Evolutionary conservation across 2,113 vertebrate genomes (phyloP), one percentile per base, ranked within the genome.

Genomic region (Mormyrus lacerda): DNA sequence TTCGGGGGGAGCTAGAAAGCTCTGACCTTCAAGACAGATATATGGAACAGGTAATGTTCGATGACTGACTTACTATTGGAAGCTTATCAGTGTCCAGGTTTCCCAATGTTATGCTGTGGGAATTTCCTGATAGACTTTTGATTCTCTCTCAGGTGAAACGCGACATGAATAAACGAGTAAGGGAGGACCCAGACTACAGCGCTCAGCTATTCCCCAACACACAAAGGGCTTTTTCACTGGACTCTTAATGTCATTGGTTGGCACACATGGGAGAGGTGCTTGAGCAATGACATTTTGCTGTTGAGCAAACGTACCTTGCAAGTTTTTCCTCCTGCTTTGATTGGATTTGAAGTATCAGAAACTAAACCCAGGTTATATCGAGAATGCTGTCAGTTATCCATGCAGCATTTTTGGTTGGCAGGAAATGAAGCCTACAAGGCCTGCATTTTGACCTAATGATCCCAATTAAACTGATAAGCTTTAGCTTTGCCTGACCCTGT

Each of bases 161-260:
- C 0, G 97, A 98, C 91, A 95, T 98, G 89, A 97, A 97, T 93
- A 97, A 97, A 91, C 95, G 97, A 85, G 95, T 97, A 88, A 95
- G 95, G 85, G 97, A 98, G 7, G 97, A 98, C 73, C 95, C 96
- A 0, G 96, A 97, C 65, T 98, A 96, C 93, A 97, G 69, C 89
- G 92, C 96, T 27, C 96, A 97, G 93, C 95, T 97, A 91, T 98
- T 97, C 91, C 97, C 97, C 27, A 97, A 96, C 83, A 92, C 96
- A 53, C 96, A 97, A 88, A 95, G 94, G 92, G 97, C 96, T 24
- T 98, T 98, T 89, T 95, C 95, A 19, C 95, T 96, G 1, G 96
- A 97, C 92, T 96, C 95, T 0, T 97, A 97, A 94, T 89, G 51
- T 47, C 73, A 24, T 24, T 79, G 31, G 31, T 31, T 73, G 7